Evolutionary conservation across 2,797 vertebrate species (phyloP), one percentile per base, ranked within the genome.

Genomic region (Margarornis squamiger): DNA sequence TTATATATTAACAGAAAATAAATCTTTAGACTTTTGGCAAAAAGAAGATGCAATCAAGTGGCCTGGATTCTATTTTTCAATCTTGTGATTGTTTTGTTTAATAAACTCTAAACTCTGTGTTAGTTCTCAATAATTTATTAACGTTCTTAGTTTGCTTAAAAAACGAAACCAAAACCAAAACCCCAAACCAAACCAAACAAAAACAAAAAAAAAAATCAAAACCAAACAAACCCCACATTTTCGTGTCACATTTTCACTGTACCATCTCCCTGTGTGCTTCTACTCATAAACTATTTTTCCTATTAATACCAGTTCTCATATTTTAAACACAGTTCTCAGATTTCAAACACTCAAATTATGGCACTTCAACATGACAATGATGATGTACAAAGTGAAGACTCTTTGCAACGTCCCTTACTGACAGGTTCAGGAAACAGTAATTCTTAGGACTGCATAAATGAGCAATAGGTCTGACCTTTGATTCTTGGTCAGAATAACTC

Each of bases 181-280:
- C 41, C 41, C 15, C 41, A 22, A 22, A 22, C 21, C 22, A 46
- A 46, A 45, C 41, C 41, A 43, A 43, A 18, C 20, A 45, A 45
- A 45, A 15, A 43, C 22, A 46, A 21, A 46, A 22, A 46, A 10
- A 21, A 48, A 43, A 52, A 43, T 71, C 54, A 32, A 1, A 0
- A 0, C 2, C 10, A 36, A 43, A 83, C 45, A 32, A 1, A 0
- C 0, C 2, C 10, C 16, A 3, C 24, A 8, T 66, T 79, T 66
- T 79, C 39, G 10, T 76, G 3, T n/a, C 38, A 51, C 9, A 11
- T 58, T 76, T 77, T 83, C 18, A 14, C 55, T 61, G 2, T 65
- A 41, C 15, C 11, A 12, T 77, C 21, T 79, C 24, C 12, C 14
- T 72, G 16, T 54, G 22, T 83, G 5, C 26, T 24, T 54, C 48